phyloP scores from a whole-genome alignment of 2,888 invertebrate species.

The Hydraecia micacea region DNA sequence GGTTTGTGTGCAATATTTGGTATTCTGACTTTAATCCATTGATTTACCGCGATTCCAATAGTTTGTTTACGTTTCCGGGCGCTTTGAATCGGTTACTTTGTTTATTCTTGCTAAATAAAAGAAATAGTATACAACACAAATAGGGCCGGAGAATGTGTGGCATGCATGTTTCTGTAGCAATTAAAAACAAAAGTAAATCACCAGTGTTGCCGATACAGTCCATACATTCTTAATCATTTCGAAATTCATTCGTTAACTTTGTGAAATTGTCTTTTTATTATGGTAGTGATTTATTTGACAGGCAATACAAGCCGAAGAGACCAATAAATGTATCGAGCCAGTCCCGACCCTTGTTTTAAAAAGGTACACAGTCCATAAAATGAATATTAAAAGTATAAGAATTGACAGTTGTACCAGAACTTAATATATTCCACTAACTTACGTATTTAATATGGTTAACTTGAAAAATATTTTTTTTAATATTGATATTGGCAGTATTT shows the following conservation, averaged over 20 bases:
- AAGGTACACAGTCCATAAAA: conserved; percentile 69
- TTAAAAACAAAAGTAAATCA: conserved; percentile 62
- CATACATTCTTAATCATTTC: conserved; percentile 81
- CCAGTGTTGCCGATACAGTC: conserved; percentile 56
- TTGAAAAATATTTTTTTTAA: conserved; percentile 38
- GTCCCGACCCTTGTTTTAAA: conserved; percentile 83
- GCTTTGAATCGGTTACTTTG: conserved; percentile 28
- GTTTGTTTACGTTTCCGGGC: conserved; percentile 36
- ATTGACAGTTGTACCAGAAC: conserved; percentile 76
- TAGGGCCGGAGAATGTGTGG: conserved; percentile 34
- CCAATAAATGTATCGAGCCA: conserved; percentile 85
- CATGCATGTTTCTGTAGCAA: conserved; percentile 43
- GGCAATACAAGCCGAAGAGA: conserved; percentile 80
- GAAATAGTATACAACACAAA: conserved; percentile 15
- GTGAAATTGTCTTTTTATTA: conserved; percentile 84
- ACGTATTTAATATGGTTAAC: conserved; percentile 50
- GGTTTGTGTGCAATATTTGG: conserved; percentile 65
- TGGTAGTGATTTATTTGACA: conserved; percentile 87
- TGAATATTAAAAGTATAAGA: conserved; percentile 73
- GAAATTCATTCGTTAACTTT: conserved; percentile 82
- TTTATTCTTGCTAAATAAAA: conserved; percentile 27
- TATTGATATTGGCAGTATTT: conserved; percentile 47
- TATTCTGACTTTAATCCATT: conserved; percentile 65
- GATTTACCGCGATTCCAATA: conserved; percentile 56
- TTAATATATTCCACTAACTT: conserved; percentile 66